Evolutionary conservation across 2,888 invertebrate genomes (phyloP), one percentile per base, ranked within the genome.

Genomic region (Ferdinandea cuprea): DNA sequence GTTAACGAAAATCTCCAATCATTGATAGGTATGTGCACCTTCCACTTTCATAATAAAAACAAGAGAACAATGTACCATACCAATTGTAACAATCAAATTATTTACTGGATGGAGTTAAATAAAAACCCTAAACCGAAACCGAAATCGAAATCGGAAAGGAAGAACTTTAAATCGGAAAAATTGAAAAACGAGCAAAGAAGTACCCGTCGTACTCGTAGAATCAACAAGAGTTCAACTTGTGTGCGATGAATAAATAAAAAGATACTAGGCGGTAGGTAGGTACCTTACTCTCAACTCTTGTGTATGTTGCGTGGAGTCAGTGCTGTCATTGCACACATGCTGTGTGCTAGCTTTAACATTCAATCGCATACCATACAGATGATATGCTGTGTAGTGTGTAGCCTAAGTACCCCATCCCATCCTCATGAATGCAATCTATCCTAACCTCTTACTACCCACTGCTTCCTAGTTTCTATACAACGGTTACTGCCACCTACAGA

Each of bases 241-340:
- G 48, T 69, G 48, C 25, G 59, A 59, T 71, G 71, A 61, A 71
- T 71, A 71, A 68, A 44, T 50, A 59, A 71, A 71, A 71, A 59
- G 69, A 69, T 69, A 58, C 69, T n/a, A n/a, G n/a, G n/a, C n/a
- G n/a, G n/a, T n/a, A n/a, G n/a, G n/a, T n/a, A 58, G 58, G 46
- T 54, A 54, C 5, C n/a, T n/a, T 37, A 0, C 15, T 40, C 2
- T 40, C n/a, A 11, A 3, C n/a, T 35, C 50, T 40, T 50, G 50
- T 37, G 37, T 50, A 48, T 37, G 42, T 40, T 69, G 59, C 28
- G 59, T 42, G 13, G 40, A 42, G 30, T 19, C 59, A 19, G 30
- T 44, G 32, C 56, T 15, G 17, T 9, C 25, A 25, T 15, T 28
- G 21, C 21, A 56, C 25, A 40, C 40, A 56, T 42, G 28, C 21